Percentiles rank a stretch among this genome's conserved stretches.
Conservation (phyloP, 2,113 vertebrate genomes). For the Lampris megalopsis region DNA sequence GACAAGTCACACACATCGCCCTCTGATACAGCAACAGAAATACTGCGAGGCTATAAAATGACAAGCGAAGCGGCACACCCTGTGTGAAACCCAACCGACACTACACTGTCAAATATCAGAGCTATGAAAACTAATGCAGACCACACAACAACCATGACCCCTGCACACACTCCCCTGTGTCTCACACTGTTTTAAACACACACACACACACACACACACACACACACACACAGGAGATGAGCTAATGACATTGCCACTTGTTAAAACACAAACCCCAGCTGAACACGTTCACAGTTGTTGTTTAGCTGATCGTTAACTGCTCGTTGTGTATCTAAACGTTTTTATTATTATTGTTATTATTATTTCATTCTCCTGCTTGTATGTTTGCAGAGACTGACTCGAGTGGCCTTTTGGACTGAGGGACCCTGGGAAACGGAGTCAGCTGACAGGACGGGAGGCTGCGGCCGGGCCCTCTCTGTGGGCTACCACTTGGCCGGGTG, state of each 20-base stretch:
- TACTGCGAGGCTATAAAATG: neutral
- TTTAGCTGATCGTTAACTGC: conserved; percentile 33
- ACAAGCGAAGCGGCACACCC: neutral
- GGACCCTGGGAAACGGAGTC: conserved; percentile 80
- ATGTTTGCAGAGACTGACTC: conserved; percentile 81
- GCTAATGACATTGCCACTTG: neutral
- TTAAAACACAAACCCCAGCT: neutral
- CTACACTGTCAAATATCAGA: neutral
- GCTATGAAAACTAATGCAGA: neutral
- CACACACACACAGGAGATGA: neutral
- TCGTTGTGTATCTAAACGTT: conserved; percentile 62
- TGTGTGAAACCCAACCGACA: neutral
- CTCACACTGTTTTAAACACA: conserved; percentile 40
- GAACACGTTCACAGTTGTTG: conserved; percentile 23
- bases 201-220: conserved; percentile 8
- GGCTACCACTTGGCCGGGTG: conserved; percentile 66
- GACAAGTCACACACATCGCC: too few relatives aligned
- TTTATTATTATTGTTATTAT: conserved; percentile 12
- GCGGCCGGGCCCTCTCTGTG: conserved; percentile 57
- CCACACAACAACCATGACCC: neutral
- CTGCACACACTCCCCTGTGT: conserved; percentile 39
- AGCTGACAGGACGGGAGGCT: conserved; percentile 78
- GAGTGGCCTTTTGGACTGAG: conserved; percentile 76
- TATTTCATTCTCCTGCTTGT: conserved; percentile 59
- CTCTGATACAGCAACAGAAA: too few relatives aligned